Conservation (phyloP, 2,113 vertebrate genomes). For the Mustelus asterias region DNA sequence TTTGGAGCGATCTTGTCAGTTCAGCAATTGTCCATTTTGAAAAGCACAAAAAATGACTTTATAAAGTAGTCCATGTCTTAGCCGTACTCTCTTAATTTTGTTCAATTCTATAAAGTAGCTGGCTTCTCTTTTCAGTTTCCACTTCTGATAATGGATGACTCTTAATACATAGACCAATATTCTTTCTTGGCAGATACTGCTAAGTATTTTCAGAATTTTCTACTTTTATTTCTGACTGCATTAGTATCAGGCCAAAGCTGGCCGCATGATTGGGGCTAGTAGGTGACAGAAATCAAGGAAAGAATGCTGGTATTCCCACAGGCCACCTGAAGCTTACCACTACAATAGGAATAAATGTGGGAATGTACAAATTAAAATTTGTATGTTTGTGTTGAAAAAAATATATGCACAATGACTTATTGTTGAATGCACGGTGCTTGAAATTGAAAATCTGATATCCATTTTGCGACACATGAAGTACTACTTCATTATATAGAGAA, state of each 20-base stretch:
- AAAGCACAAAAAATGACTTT: too few species aligned
- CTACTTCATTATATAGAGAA: not conserved
- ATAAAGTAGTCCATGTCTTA: too few species aligned
- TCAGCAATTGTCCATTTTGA: too few species aligned
- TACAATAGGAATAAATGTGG: not conserved
- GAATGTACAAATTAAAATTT: not conserved
- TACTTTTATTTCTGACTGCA: not conserved
- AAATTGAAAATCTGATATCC: not conserved
- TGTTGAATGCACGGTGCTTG: not conserved
- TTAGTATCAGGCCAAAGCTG: not conserved
- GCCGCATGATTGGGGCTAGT: not conserved
- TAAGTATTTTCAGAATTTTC: not conserved
- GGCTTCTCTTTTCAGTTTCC: too few species aligned
- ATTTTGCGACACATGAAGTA: not conserved
- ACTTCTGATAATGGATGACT: too few species aligned
- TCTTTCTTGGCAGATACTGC: too few species aligned
- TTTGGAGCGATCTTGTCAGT: too few species aligned
- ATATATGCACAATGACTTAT: not conserved
- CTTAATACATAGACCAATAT: not conserved
- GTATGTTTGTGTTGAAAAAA: not conserved
- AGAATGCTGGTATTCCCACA: not conserved
- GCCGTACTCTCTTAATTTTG: too few species aligned
- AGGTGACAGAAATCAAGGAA: not conserved
- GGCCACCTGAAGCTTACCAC: not conserved
- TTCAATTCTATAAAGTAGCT: too few species aligned